phyloP scores from a whole-genome alignment of 2,797 vertebrate genomes.

The Aldrovandia affinis region DNA sequence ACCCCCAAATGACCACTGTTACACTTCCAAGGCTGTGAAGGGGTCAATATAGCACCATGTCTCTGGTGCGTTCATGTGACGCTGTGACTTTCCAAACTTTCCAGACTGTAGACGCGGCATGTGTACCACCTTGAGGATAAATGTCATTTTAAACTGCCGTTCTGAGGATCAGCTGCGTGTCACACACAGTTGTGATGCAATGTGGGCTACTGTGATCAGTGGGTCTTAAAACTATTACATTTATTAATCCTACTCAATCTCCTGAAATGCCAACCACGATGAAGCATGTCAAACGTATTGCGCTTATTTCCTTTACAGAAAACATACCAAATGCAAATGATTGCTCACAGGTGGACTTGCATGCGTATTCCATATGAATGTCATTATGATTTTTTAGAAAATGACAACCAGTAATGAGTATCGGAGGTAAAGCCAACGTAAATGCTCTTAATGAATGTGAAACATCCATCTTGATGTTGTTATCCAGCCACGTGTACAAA shows the following conservation, averaged over 20 bases:
- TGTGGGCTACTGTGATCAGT: neutral
- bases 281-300: neutral
- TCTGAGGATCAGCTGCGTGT: neutral
- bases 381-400: neutral
- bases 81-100: slow-evolving; percentile 1
- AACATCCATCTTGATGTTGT: neutral
- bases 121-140: neutral
- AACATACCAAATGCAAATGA: neutral
- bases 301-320: neutral
- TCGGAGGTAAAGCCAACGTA: neutral
- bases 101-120: neutral
- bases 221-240: neutral
- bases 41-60: neutral
- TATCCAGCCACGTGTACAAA: neutral
- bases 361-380: neutral
- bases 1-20: neutral
- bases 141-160: neutral
- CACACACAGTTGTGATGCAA: neutral
- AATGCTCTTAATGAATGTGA: neutral
- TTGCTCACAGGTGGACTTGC: neutral
- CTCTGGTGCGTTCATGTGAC: neutral
- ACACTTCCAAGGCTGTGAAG: neutral
- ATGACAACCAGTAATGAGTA: neutral
- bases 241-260: neutral
- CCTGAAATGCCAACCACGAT: neutral